Conservation (phyloP, 1,140 invertebrate species). For the Nymphalis io region DNA sequence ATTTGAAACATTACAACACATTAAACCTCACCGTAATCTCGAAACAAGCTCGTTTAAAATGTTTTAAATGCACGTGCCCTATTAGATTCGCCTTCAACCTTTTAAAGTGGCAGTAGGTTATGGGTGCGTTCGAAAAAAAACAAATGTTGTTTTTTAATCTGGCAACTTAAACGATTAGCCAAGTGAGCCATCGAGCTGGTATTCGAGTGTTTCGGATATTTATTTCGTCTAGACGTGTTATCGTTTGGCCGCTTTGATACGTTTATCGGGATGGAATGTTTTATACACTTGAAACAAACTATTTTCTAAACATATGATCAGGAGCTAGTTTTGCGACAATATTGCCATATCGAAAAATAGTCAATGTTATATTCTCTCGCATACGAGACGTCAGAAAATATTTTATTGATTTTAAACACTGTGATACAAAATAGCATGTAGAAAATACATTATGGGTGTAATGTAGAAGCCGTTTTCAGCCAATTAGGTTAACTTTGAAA, state of each 20-base stretch:
- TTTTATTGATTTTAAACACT: background rate
- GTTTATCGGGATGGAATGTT: slow-evolving; percentile 71
- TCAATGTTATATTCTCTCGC: no score
- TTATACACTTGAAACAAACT: slow-evolving; percentile 65
- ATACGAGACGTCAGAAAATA: no score
- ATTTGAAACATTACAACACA: slow-evolving; percentile 48
- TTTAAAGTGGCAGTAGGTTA: slow-evolving; percentile 74
- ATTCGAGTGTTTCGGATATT: slow-evolving; percentile 76
- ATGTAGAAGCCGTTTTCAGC: slow-evolving; percentile 18
- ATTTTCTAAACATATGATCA: slow-evolving; percentile 12
- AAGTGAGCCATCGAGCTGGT: slow-evolving; percentile 75
- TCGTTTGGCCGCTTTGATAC: slow-evolving; percentile 62
- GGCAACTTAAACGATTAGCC: slow-evolving; percentile 72
- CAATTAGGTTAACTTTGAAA: slow-evolving; percentile 48
- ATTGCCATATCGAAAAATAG: slow-evolving; percentile 3
- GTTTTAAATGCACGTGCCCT: slow-evolving; percentile 62
- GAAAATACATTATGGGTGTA: slow-evolving; percentile 21
- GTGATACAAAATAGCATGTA: slow-evolving; percentile 29
- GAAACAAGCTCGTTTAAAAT: slow-evolving; percentile 58
- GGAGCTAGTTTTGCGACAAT: background rate
- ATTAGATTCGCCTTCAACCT: slow-evolving; percentile 77
- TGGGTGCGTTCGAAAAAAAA: slow-evolving; percentile 59
- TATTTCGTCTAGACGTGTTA: slow-evolving; percentile 77
- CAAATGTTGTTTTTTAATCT: slow-evolving; percentile 60
- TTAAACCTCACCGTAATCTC: slow-evolving; percentile 51